Conservation (phyloP, 1,140 invertebrate genomes). For the Pseudomyrmex cubaensis region DNA sequence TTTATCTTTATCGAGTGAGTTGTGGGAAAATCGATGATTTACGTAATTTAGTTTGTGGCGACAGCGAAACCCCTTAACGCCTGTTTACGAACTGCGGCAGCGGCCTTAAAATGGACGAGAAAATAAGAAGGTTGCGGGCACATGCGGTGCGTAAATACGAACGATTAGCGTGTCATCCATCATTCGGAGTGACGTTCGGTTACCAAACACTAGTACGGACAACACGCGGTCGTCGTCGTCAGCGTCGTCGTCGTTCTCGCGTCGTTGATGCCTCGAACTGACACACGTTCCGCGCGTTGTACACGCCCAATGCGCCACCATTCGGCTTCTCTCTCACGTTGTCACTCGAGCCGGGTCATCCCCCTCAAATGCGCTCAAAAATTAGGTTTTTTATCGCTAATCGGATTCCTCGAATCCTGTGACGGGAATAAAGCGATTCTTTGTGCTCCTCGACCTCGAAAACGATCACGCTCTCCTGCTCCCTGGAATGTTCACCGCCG, state of each 20-base stretch:
- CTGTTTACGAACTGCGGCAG: constrained; percentile 41
- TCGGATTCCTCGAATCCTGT: constrained; percentile 67
- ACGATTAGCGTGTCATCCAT: constrained; percentile 80
- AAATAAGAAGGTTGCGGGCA: constrained; percentile 66
- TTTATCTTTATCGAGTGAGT: background rate
- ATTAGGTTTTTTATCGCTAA: constrained; percentile 72
- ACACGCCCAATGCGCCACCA: constrained; percentile 19
- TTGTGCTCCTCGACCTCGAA: background rate
- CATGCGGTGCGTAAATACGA: constrained; percentile 76
- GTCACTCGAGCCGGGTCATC: constrained; percentile 40
- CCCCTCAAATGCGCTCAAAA: constrained; percentile 44
- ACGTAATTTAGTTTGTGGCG: constrained; percentile 19
- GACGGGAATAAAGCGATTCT: constrained; percentile 64
- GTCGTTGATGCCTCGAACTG: constrained; percentile 27
- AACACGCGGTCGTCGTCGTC: constrained; percentile 61
- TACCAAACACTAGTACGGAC: constrained; percentile 72
- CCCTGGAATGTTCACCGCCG: background rate
- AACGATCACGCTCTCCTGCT: background rate
- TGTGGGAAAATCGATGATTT: constrained; percentile 28
- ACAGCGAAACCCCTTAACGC: constrained; percentile 1
- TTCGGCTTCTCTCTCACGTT: constrained; percentile 48
- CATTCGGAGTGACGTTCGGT: constrained; percentile 73
- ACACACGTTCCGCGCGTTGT: constrained; percentile 14
- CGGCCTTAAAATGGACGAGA: constrained; percentile 42
- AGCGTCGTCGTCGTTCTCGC: constrained; percentile 15